Conservation (phyloP, 2,888 invertebrate genomes). For the Drosophila mercatorum region DNA sequence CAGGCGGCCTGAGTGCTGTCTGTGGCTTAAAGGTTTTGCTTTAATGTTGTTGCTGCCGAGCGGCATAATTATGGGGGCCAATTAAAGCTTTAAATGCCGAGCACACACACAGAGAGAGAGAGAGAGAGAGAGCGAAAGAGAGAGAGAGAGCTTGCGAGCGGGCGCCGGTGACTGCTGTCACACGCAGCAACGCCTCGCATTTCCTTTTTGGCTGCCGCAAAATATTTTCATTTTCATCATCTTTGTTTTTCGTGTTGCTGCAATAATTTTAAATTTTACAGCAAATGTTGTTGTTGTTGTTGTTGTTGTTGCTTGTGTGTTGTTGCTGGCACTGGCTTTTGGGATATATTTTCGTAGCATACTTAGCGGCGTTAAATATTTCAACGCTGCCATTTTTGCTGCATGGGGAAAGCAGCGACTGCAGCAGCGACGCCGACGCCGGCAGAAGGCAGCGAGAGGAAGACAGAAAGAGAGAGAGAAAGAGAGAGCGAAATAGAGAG, state of each 20-base stretch:
- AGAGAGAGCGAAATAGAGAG: slow-evolving; percentile 4
- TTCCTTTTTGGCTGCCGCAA: slow-evolving; percentile 24
- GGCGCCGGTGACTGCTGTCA: slow-evolving; percentile 49
- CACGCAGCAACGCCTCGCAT: slow-evolving; percentile 72
- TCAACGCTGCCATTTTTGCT: slow-evolving; percentile 77
- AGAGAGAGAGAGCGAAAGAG: background rate
- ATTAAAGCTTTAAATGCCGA: slow-evolving; percentile 57
- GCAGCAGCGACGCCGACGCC: slow-evolving; percentile 18
- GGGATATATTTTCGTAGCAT: slow-evolving; percentile 72
- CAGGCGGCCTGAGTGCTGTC: background rate
- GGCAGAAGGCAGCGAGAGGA: slow-evolving; percentile 2
- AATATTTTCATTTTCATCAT: slow-evolving; percentile 61
- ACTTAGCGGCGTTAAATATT: slow-evolving; percentile 80
- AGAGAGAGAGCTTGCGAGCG: background rate
- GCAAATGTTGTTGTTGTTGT: slow-evolving; percentile 10
- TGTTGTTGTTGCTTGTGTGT: background rate
- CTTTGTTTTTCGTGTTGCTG: slow-evolving; percentile 43
- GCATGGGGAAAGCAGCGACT: slow-evolving; percentile 25
- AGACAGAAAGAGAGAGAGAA: slow-evolving; percentile 6
- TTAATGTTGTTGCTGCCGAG: slow-evolving; percentile 36
- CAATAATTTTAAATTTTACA: slow-evolving; percentile 59
- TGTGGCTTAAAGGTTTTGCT: slow-evolving; percentile 25
- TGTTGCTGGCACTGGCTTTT: slow-evolving; percentile 24
- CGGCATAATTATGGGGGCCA: slow-evolving; percentile 53
- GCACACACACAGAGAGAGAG: slow-evolving; percentile 13